Conservation (phyloP, 2,888 invertebrate species). For the Ptychoptera contaminata region DNA sequence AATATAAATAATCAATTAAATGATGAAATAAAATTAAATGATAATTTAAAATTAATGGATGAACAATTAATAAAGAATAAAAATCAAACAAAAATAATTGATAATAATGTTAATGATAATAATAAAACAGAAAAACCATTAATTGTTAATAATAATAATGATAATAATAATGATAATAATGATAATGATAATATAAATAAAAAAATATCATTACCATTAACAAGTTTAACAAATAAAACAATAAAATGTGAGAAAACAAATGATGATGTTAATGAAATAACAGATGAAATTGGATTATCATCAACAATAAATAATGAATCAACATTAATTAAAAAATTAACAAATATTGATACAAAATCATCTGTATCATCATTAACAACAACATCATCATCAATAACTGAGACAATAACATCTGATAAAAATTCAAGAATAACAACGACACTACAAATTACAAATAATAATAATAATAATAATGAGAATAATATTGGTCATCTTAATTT, state of each 20-base stretch:
- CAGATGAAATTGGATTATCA: neutral
- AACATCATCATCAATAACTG: constrained; percentile 1
- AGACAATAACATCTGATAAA: neutral
- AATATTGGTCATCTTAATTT: constrained; percentile 41
- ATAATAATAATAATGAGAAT: too few relatives aligned
- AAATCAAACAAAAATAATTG: neutral
- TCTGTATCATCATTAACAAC: constrained; percentile 5
- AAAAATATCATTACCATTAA: neutral
- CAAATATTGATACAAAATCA: constrained; percentile 2
- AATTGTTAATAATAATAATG: neutral
- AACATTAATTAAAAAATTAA: constrained; percentile 7
- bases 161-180: too few relatives aligned
- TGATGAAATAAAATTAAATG: constrained; percentile 7
- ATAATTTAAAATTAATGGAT: constrained; percentile 4
- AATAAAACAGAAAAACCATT: neutral
- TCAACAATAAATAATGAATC: neutral
- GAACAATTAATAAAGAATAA: constrained; percentile 3
- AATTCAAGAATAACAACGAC: neutral
- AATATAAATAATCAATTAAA: constrained; percentile 6
- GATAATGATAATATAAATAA: neutral
- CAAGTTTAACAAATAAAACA: constrained; percentile 4
- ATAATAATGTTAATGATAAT: neutral
- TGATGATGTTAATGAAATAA: neutral
- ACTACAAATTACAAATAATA: too few relatives aligned
- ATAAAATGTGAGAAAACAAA: constrained; percentile 8